Evolutionary conservation across 2,888 invertebrate species (phyloP).

Genomic region (Mesoligia furuncula): DNA sequence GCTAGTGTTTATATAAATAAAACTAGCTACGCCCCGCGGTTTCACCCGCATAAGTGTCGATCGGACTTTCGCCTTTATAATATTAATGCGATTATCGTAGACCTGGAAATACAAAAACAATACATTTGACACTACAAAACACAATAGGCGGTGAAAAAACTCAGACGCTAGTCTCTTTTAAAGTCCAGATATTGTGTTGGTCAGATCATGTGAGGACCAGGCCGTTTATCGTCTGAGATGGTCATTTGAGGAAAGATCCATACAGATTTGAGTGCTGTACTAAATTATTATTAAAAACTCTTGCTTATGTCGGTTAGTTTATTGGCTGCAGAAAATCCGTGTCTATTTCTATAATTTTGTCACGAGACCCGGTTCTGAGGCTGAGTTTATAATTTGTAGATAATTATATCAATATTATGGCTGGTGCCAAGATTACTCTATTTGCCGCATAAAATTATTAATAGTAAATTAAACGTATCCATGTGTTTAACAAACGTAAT

Average conservation of each 20-base stretch:
- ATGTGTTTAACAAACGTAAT: constrained; percentile 37
- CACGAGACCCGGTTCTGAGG: background rate
- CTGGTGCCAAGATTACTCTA: background rate
- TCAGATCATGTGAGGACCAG: background rate
- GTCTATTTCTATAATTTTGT: constrained; percentile 4
- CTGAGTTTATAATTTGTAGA: constrained; percentile 21
- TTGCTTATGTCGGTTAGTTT: background rate
- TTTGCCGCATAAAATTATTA: background rate
- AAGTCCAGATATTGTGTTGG: background rate
- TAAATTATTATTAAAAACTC: background rate
- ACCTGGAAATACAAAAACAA: no score
- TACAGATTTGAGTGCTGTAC: background rate
- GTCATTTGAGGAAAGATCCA: background rate
- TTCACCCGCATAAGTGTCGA: no score
- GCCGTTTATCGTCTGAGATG: background rate
- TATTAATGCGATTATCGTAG: no score
- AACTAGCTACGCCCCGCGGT: no score
- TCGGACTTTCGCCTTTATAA: no score
- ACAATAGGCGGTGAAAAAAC: no score
- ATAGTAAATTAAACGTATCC: background rate
- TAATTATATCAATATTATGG: constrained; percentile 6
- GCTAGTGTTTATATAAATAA: no score
- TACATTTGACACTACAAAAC: no score
- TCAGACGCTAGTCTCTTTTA: no score
- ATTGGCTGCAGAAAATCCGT: background rate